Percentiles rank a stretch among this genome's conserved stretches.
phyloP scores from a whole-genome alignment of 2,888 invertebrate genomes.

The Capitulum mitella region DNA sequence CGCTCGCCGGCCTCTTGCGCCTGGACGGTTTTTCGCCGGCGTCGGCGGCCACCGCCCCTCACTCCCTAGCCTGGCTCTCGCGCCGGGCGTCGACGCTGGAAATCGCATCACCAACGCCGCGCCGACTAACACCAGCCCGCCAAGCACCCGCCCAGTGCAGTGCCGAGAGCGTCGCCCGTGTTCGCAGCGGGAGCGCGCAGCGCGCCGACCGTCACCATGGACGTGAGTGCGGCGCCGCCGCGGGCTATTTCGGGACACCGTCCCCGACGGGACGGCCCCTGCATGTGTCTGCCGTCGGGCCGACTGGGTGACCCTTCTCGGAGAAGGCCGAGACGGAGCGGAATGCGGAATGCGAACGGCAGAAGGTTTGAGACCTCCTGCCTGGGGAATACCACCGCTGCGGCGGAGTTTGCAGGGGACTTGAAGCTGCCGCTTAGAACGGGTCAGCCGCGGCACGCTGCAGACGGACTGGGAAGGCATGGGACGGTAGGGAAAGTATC shows the following conservation, averaged over 20 bases:
- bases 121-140: not conserved
- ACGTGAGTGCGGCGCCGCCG: not conserved
- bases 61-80: not conserved
- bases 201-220: not conserved
- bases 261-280: not conserved
- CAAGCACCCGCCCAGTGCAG: not conserved
- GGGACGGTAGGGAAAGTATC: not conserved
- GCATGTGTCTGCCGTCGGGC: not conserved
- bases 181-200: not conserved
- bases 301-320: too few species aligned
- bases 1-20: not conserved
- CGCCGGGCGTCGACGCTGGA: not conserved
- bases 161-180: not conserved
- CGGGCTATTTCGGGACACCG: not conserved
- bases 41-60: constrained; percentile 1
- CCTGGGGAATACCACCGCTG: too few species aligned
- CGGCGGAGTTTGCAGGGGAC: not conserved
- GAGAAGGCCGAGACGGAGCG: not conserved
- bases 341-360: not conserved
- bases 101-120: not conserved
- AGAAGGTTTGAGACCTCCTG: not conserved
- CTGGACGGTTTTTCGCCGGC: constrained; percentile 7
- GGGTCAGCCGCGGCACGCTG: not conserved
- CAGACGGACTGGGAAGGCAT: not conserved
- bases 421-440: not conserved